phyloP scores from a whole-genome alignment of 2,797 vertebrate genomes.

The Amblyopsis hoosieri region DNA sequence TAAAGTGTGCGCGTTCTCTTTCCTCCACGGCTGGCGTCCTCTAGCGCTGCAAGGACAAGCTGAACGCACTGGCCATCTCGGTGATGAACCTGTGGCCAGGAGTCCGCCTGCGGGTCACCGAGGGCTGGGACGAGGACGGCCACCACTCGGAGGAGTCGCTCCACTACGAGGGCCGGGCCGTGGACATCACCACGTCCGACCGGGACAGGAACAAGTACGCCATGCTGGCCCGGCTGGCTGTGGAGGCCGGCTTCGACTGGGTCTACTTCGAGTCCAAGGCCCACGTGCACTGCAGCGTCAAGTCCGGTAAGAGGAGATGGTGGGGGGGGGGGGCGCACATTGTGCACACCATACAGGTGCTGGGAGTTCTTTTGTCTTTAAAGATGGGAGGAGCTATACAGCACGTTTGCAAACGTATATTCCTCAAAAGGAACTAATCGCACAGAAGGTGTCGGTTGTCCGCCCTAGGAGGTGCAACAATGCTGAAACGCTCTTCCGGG shows the following conservation, averaged over 20 bases:
- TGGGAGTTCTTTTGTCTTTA: not conserved
- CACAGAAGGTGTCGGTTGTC: too few relatives aligned
- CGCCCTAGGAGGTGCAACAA: too few relatives aligned
- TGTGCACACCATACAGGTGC: not conserved
- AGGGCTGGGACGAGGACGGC: constrained; percentile 97
- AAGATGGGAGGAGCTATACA: not conserved
- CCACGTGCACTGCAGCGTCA: constrained; percentile 97
- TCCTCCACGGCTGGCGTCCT: not conserved
- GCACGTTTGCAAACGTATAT: too few relatives aligned
- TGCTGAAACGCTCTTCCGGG: too few relatives aligned
- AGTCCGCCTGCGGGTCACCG: constrained; percentile 91
- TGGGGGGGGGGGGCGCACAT: not conserved
- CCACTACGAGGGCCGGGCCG: constrained; percentile 93
- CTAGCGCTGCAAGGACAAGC: constrained; percentile 95
- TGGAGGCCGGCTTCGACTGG: constrained; percentile 97
- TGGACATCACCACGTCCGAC: constrained; percentile 96
- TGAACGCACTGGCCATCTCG: constrained; percentile 94
- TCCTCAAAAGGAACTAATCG: too few relatives aligned
- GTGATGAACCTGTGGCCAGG: constrained; percentile 98
- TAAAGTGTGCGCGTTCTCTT: not conserved
- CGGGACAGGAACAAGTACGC: constrained; percentile 93
- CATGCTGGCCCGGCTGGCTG: constrained; percentile 91
- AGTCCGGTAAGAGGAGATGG: constrained; percentile 83
- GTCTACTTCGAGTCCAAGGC: constrained; percentile 97
- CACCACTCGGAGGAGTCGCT: constrained; percentile 95